Evolutionary conservation across 1,140 invertebrate species (phyloP), one percentile per base, ranked within the genome.

Genomic region (Lucilia cuprina): DNA sequence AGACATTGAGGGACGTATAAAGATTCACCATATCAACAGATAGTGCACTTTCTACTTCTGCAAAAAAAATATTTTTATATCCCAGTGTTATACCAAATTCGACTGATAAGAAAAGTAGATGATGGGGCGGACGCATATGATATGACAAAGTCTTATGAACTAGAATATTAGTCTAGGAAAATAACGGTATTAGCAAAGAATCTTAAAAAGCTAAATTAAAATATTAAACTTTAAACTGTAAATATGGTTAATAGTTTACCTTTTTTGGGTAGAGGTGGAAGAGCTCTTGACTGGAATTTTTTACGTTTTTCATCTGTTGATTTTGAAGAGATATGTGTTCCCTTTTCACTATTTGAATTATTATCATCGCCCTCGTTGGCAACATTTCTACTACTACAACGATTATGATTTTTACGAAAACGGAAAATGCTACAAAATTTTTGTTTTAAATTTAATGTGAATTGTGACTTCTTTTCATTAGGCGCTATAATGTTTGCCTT

Each of bases 381-480:
- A 83, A 89, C 30, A 88, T 91, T 85, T 92, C 91, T 84, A 93
- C 93, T 8, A 92, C 89, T 87, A 77, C 85, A 92, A 50, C 93
- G 89, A 87, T 77, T 89, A 77, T 89, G 92, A 87, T 86, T 93
- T 13, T 87, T 92, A 77, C 94, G 93, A 89, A 96, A 95, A 86
- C 95, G 93, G 89, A 96, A 96, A 87, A 97, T 94, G 91, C 95
- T 96, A 91, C 95, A 96, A 85, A 97, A 93, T n/a, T 95, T 96
- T 88, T 96, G 95, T 89, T 96, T 96, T n/a, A 96, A 93, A 91
- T 95, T 95, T 74, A 95, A 91, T 82, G 89, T 91, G 82, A 91
- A 90, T 84, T 92, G 91, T 9, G 87, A 87, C 82, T 91, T 91
- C 83, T 91, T 92, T 34, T 87, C 86, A 19, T 86, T 84, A 74